Evolutionary conservation across 2,888 invertebrate species (phyloP), one percentile per base, ranked within the genome.

Genomic region (Tanaodytes sp.): DNA sequence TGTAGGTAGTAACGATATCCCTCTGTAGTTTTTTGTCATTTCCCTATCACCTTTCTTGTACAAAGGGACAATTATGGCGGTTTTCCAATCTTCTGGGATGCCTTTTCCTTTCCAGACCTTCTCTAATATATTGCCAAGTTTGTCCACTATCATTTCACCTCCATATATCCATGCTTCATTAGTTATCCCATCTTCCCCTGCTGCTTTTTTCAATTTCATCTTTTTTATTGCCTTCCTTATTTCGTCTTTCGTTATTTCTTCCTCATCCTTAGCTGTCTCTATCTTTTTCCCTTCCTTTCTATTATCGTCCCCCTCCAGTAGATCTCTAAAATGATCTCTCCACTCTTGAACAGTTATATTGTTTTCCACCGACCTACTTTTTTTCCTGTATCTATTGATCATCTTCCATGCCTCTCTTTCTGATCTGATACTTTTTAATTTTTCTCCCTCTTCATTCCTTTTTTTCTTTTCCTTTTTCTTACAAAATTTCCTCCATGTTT

Each of bases 151-250:
- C n/a, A n/a, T n/a, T n/a, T n/a, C n/a, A n/a, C n/a, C n/a, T n/a
- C n/a, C n/a, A n/a, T n/a, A n/a, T n/a, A n/a, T n/a, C n/a, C n/a
- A n/a, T n/a, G n/a, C n/a, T n/a, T n/a, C n/a, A n/a, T n/a, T n/a
- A n/a, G n/a, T n/a, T n/a, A n/a, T n/a, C n/a, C 19, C 51, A 19
- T 48, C 48, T 2, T 2, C 6, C 1, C 48, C 48, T 19, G 19
- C 48, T 2, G 48, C 48, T 33, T 48, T 48, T 15, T 19, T 48
- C n/a, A 19, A 27, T n/a, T 39, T 39, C 15, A 6, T 19, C 2
- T 19, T 48, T 1, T 12, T 48, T 1, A 48, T 18, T 2, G 36
- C 48, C n/a, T 19, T 36, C 16, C 8, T 33, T 19, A 33, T 36
- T 48, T 19, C 36, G 1, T 48, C 48, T 3, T 18, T 12, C 12